Evolutionary conservation across 2,888 invertebrate genomes (phyloP).

Genomic region (Orthosia gracilis): DNA sequence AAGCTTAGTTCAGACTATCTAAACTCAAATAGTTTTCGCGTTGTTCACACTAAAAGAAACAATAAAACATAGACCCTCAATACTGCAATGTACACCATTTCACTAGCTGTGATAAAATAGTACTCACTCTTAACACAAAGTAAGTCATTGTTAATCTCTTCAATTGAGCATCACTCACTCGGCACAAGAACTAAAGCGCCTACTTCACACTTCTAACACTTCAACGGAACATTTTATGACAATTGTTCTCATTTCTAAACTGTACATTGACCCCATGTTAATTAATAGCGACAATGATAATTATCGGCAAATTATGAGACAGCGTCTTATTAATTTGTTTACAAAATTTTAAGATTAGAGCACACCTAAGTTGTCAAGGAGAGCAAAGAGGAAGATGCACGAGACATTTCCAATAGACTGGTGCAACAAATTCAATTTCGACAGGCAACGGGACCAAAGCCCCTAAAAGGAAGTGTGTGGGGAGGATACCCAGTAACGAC

Average conservation of each 20-base stretch:
- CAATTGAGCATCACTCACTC: slow-evolving; percentile 66
- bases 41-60: slow-evolving; percentile 34
- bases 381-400: slow-evolving; percentile 74
- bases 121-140: slow-evolving; percentile 80
- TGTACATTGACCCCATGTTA: slow-evolving; percentile 74
- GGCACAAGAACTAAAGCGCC: slow-evolving; percentile 64
- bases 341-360: slow-evolving; percentile 27
- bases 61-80: slow-evolving; percentile 7
- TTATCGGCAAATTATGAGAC: slow-evolving; percentile 58
- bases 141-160: slow-evolving; percentile 80
- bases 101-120: slow-evolving; percentile 57
- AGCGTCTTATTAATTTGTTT: slow-evolving; percentile 16
- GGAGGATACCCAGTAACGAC: slow-evolving; percentile 86
- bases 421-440: slow-evolving; percentile 87
- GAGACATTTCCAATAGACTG: slow-evolving; percentile 83
- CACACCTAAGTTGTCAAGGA: slow-evolving; percentile 63
- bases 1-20: slow-evolving; percentile 22
- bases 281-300: slow-evolving; percentile 62
- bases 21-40: slow-evolving; percentile 5
- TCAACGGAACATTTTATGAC: slow-evolving; percentile 63
- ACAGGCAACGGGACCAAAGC: slow-evolving; percentile 80
- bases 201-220: slow-evolving; percentile 68
- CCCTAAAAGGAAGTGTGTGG: slow-evolving; percentile 88
- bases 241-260: slow-evolving; percentile 69
- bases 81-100: slow-evolving; percentile 25